Conservation (phyloP, 2,797 vertebrate species). For the Acanthopagrus latus region DNA sequence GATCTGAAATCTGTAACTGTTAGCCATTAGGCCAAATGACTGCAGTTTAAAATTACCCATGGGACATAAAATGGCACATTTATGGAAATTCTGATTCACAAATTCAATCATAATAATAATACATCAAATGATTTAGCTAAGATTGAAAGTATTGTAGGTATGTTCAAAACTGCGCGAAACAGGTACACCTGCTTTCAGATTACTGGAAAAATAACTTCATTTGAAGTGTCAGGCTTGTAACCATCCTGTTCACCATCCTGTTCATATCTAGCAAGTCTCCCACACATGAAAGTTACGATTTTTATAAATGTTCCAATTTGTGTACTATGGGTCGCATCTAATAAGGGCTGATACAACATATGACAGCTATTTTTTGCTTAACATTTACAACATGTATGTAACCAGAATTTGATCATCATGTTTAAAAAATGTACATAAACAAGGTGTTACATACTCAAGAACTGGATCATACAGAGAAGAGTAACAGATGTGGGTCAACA, state of each 20-base stretch:
- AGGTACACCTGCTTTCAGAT: conserved; percentile 32
- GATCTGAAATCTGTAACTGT: too few species aligned
- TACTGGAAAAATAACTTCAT: conserved; percentile 27
- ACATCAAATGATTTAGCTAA: not conserved
- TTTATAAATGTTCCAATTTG: conserved; percentile 9
- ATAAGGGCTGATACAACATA: not conserved
- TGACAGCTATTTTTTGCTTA: too few species aligned
- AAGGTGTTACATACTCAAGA: not conserved
- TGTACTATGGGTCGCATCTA: not conserved
- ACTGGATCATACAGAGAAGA: not conserved
- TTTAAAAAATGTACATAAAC: not conserved
- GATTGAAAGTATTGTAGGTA: not conserved
- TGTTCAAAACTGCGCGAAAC: not conserved
- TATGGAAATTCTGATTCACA: too few species aligned
- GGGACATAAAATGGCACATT: too few species aligned
- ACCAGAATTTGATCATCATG: not conserved
- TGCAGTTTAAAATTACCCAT: too few species aligned
- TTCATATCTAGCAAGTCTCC: not conserved
- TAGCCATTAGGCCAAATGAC: too few species aligned
- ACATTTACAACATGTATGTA: too few species aligned
- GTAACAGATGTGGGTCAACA: not conserved
- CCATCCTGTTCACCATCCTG: not conserved
- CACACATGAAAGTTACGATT: conserved; percentile 8
- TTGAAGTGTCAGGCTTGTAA: conserved; percentile 27
- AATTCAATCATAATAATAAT: too few species aligned